Conservation (phyloP, 2,113 vertebrate species). For the Acanthisitta chloris region DNA sequence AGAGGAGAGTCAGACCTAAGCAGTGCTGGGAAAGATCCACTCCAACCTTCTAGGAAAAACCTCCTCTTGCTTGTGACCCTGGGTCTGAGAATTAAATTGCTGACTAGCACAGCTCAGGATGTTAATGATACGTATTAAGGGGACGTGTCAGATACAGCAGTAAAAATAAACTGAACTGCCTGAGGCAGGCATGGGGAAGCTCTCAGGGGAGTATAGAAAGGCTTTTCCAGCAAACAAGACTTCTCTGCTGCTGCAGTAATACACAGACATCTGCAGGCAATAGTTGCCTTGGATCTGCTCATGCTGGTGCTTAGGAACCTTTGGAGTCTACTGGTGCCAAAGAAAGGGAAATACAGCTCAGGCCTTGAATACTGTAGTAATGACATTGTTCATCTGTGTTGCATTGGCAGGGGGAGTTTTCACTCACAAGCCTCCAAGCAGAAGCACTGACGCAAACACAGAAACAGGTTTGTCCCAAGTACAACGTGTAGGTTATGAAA, state of each 20-base stretch:
- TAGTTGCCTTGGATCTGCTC: background rate
- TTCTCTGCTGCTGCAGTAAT: slow-evolving; percentile 11
- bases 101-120: slow-evolving; percentile 13
- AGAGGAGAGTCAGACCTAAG: background rate
- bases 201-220: slow-evolving; percentile 28
- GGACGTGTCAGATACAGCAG: slow-evolving; percentile 45
- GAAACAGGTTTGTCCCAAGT: background rate
- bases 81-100: slow-evolving; percentile 19
- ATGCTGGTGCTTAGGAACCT: background rate
- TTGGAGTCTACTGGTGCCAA: background rate
- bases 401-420: background rate
- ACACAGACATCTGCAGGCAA: background rate
- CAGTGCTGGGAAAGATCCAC: background rate
- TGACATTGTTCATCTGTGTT: background rate
- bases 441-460: background rate
- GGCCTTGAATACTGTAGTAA: background rate
- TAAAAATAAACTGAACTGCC: slow-evolving; percentile 51
- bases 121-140: slow-evolving; percentile 26
- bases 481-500: background rate
- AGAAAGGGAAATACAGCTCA: background rate
- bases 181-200: slow-evolving; percentile 10
- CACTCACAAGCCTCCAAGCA: background rate
- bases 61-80: background rate
- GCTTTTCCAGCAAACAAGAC: slow-evolving; percentile 11
- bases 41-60: background rate